Base-by-base conservation (phyloP, 2,797 vertebrate species). In the Heteromormyrus szaboi region DNA sequence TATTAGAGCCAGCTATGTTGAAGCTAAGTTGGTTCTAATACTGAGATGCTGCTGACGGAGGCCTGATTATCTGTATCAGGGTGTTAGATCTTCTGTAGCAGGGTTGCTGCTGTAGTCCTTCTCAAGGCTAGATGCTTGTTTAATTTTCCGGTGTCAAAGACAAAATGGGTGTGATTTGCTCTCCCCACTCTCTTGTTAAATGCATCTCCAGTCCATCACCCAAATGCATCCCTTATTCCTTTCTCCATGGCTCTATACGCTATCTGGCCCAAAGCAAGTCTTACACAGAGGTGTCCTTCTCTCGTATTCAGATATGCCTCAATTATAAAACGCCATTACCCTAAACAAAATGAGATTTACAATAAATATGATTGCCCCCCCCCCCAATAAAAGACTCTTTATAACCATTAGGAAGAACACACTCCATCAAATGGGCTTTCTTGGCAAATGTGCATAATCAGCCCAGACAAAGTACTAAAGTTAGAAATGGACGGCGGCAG, bases 381-480 rank as follows among this genome's bases (percentile, higher is more conserved):
- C 84, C 51, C 29, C 25, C 22, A 53, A 56, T 86, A 86, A 86
- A 86, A 86, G 25, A 51, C 51, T 86, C 51, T 86, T 54, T 41
- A 86, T 86, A 54, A 86, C 51, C 25, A 86, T 86, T 86, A 86
- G 51, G n/a, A 54, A 29, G 48, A 17, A 50, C 51, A n/a, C 53
- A 53, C 51, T 88, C 41, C 33, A 59, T 83, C 76, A 59, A 83
- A 59, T 84, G 19, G 12, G 51, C 53, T n/a, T 41, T 65, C 88
- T 50, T 46, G 22, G 46, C 25, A 62, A 50, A 41, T 79, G 68
- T 22, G 33, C 48, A 29, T 8, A 87, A 79, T 53, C 46, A 87
- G 87, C 37, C 37, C 46, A 3, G 88, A 29, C 44, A 46, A 62
- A 88, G 46, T 50, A 48, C 56, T 17, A 25, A 88, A 72, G 86